These are phyloP conservation scores for Drosophila falleni DNA, from an alignment of 2,888 invertebrate genomes.

Conservation along the genomic window DNA sequence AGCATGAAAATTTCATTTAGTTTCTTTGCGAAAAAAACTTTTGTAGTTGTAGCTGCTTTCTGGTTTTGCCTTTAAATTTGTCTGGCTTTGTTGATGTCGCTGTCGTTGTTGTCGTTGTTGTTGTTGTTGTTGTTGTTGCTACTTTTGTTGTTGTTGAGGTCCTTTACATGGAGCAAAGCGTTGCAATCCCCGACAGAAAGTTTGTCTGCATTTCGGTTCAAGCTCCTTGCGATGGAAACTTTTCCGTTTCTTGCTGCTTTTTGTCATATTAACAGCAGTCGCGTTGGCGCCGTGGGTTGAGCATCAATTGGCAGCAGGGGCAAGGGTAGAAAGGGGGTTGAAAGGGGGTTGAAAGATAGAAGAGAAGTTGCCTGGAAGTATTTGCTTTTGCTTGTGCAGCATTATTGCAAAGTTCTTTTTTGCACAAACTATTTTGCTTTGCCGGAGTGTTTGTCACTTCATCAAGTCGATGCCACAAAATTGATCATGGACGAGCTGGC, in stretches of 20 bases:
- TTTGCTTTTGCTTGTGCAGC: slow-evolving; percentile 52
- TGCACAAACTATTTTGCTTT: slow-evolving; percentile 46
- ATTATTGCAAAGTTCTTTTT: slow-evolving; percentile 45
- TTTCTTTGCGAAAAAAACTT: slow-evolving; percentile 62
- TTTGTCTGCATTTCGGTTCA: slow-evolving; percentile 70
- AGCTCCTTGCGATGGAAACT: slow-evolving; percentile 57
- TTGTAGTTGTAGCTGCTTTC: slow-evolving; percentile 56
- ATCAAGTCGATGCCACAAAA: slow-evolving; percentile 43
- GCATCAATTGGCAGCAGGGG: background rate
- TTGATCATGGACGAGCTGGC: slow-evolving; percentile 24
- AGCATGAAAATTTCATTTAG: slow-evolving; percentile 80
- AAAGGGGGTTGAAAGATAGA: background rate
- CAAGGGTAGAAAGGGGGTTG: background rate
- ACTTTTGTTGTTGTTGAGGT: slow-evolving; percentile 45
- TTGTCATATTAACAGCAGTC: slow-evolving; percentile 78
- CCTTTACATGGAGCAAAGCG: slow-evolving; percentile 64
- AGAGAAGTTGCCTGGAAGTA: slow-evolving; percentile 48
- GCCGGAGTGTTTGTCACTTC: slow-evolving; percentile 51
- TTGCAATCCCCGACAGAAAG: slow-evolving; percentile 74
- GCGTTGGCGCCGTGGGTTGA: slow-evolving; percentile 35
- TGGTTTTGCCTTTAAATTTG: slow-evolving; percentile 69
- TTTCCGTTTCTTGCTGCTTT: slow-evolving; percentile 67
- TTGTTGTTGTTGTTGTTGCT: slow-evolving; percentile 37
- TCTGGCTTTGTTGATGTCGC: slow-evolving; percentile 65
- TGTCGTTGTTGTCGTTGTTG: slow-evolving; percentile 30